Evolutionary conservation across 2,888 invertebrate species (phyloP).

Genomic region (Pollenia angustigena): DNA sequence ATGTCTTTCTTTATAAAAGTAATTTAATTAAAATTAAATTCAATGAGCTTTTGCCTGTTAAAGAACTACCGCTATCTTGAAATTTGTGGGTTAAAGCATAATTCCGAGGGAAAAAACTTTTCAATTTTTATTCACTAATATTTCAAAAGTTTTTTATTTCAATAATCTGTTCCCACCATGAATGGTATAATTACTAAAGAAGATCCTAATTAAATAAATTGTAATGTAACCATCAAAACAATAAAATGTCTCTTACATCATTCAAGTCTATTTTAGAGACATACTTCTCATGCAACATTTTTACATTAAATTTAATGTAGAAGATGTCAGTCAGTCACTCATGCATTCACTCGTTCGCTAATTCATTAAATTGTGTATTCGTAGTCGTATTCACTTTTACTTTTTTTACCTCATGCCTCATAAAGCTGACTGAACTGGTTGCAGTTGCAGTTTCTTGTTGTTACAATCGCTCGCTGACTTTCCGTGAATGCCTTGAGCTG

Average conservation of each 20-base stretch:
- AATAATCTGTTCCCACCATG: no score
- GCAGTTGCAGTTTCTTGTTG: background rate
- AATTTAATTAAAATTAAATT: no score
- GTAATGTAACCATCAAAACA: constrained; percentile 6
- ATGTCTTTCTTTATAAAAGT: no score
- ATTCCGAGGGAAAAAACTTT: no score
- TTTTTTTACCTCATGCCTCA: constrained; percentile 42
- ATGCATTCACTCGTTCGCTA: constrained; percentile 27
- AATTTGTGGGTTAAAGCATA: no score
- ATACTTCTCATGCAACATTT: constrained; percentile 26
- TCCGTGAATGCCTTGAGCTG: constrained; percentile 2
- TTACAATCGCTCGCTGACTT: background rate
- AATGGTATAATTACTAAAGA: no score
- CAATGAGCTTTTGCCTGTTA: no score
- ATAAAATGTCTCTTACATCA: background rate
- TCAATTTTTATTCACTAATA: no score
- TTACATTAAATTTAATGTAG: constrained; percentile 49
- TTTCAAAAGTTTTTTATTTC: no score
- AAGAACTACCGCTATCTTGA: no score
- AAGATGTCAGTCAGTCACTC: constrained; percentile 68
- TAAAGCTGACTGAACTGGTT: constrained; percentile 44
- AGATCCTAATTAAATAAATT: constrained; percentile 11
- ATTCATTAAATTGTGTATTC: constrained; percentile 10
- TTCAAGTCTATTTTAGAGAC: background rate
- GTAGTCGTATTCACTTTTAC: constrained; percentile 54